Percentiles rank a stretch among this genome's conserved stretches.
Evolutionary conservation across 2,113 vertebrate genomes (phyloP).

Genomic region (Limanda limanda): DNA sequence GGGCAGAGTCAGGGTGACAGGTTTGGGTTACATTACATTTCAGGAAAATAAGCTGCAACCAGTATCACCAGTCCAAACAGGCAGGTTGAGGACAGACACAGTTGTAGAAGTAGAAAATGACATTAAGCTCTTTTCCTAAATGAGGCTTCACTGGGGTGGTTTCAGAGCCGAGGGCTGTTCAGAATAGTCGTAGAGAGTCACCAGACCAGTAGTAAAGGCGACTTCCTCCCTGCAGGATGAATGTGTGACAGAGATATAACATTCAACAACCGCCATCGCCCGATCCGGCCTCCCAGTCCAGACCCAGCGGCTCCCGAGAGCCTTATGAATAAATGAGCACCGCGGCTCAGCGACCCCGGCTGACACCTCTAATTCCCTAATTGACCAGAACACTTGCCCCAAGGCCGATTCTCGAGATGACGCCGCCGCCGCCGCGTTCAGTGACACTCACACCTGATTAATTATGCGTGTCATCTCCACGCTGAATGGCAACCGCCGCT

Average conservation of each 20-base stretch:
- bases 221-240: not conserved
- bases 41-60: no score
- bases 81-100: no score
- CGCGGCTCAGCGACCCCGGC: slow-evolving; percentile 15
- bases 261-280: not conserved
- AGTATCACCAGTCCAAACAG: no score
- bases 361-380: slow-evolving; percentile 64
- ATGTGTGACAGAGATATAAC: slow-evolving; percentile 17
- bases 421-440: slow-evolving; percentile 23
- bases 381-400: slow-evolving; percentile 62
- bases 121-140: no score
- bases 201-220: not conserved
- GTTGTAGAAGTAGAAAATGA: no score
- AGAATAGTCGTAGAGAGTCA: not conserved
- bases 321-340: slow-evolving; percentile 49
- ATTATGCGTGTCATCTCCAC: slow-evolving; percentile 53
- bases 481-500: slow-evolving; percentile 41
- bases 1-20: no score
- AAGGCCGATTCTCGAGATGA: slow-evolving; percentile 59
- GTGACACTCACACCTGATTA: slow-evolving; percentile 71
- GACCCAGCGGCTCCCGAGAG: slow-evolving; percentile 19
- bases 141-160: no score
- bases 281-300: not conserved
- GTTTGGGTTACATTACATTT: no score
- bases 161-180: no score